Percentiles rank a stretch among this genome's conserved stretches.
phyloP scores from a whole-genome alignment of 2,888 invertebrate species.

The Catocala sponsa region DNA sequence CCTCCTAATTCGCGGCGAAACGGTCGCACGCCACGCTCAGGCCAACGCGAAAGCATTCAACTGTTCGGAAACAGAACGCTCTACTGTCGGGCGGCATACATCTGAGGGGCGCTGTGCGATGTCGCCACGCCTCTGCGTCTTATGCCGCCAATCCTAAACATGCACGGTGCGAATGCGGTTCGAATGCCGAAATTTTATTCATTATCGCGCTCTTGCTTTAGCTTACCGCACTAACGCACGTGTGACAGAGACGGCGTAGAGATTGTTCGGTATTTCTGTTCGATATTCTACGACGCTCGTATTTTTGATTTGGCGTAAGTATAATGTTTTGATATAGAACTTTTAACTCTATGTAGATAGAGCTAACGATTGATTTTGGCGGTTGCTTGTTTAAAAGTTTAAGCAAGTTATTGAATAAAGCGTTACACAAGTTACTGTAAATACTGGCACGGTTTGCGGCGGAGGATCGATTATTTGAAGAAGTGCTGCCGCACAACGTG shows the following conservation, averaged over 20 bases:
- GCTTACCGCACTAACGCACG: conserved; percentile 26
- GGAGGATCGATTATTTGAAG: conserved; percentile 53
- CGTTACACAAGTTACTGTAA: conserved; percentile 51
- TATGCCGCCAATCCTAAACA: conserved; percentile 66
- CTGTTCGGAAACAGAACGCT: conserved; percentile 81
- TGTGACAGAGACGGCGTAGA: conserved; percentile 45
- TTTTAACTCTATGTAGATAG: conserved; percentile 32
- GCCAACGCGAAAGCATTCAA: conserved; percentile 82
- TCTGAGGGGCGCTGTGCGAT: conserved; percentile 74
- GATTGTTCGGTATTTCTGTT: conserved; percentile 30
- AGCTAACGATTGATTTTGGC: conserved; percentile 25
- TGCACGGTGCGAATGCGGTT: conserved; percentile 56
- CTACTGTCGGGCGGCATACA: conserved; percentile 77
- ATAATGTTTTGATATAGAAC: conserved; percentile 18
- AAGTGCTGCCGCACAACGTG: conserved; percentile 27
- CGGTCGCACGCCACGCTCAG: conserved; percentile 78
- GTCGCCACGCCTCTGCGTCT: conserved; percentile 74
- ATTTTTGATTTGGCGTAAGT: conserved; percentile 35
- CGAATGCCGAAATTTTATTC: conserved; percentile 49
- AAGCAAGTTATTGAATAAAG: conserved; percentile 50
- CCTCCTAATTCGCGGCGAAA: conserved; percentile 76
- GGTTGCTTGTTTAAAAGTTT: conserved; percentile 34
- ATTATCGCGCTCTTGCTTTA: conserved; percentile 53
- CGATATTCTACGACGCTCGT: conserved; percentile 22
- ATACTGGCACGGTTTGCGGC: conserved; percentile 49